Percentiles rank a stretch among this genome's conserved stretches.
Evolutionary conservation across 2,797 vertebrate species (phyloP).

Genomic region (Bovichtus diacanthus): DNA sequence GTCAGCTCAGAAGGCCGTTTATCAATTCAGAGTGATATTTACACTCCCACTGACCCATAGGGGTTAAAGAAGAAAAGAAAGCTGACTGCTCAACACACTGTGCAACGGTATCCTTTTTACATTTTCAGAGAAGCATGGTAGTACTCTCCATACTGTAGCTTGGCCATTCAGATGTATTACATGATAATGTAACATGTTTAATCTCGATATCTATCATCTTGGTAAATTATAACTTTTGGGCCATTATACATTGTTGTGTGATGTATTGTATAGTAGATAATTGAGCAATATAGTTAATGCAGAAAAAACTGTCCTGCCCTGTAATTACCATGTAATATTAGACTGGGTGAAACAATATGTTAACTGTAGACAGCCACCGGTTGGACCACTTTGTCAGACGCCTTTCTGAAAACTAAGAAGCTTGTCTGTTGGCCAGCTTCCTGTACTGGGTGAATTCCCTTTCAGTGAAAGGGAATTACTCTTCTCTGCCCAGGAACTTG

Average conservation of each 20-base stretch:
- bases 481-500: constrained; percentile 56
- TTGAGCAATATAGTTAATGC: constrained; percentile 22
- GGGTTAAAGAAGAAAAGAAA: constrained; percentile 34
- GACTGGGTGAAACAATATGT: constrained; percentile 40
- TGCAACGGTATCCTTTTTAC: constrained; percentile 33
- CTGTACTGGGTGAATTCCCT: constrained; percentile 51
- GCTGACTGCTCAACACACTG: constrained; percentile 5
- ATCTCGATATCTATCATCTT: constrained; percentile 1
- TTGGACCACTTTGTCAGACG: constrained; percentile 60
- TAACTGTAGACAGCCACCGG: constrained; percentile 53
- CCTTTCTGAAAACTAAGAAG: constrained; percentile 66
- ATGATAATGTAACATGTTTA: background rate
- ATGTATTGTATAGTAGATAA: constrained; percentile 9
- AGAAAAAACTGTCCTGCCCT: constrained; percentile 6
- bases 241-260: background rate
- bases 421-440: constrained; percentile 67
- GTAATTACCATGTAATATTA: constrained; percentile 53
- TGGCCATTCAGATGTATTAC: background rate
- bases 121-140: constrained; percentile 17
- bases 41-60: constrained; percentile 64
- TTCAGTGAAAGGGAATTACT: constrained; percentile 39
- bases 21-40: constrained; percentile 78
- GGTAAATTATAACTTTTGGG: background rate
- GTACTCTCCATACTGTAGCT: constrained; percentile 3
- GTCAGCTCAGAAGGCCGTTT: constrained; percentile 62